phyloP scores from a whole-genome alignment of 2,888 invertebrate genomes.

The Unio delphinus region DNA sequence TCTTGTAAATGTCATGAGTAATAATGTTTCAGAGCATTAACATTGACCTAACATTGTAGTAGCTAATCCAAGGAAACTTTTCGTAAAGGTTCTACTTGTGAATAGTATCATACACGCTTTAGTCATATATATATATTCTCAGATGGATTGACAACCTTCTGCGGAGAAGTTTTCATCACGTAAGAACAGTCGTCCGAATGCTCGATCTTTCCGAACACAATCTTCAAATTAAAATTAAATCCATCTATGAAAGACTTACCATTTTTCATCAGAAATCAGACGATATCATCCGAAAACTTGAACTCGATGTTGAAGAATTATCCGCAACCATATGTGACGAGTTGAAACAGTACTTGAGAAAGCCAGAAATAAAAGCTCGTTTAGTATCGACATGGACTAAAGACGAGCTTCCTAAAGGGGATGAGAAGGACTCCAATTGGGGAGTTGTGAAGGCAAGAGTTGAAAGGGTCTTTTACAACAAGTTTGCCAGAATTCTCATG shows the following conservation, averaged over 20 bases:
- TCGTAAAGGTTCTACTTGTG: too few species aligned
- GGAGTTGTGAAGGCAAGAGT: constrained; percentile 29
- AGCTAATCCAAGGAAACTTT: too few species aligned
- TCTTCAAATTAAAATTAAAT: constrained; percentile 27
- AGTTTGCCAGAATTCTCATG: constrained; percentile 19
- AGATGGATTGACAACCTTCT: constrained; percentile 59
- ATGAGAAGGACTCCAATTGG: constrained; percentile 19
- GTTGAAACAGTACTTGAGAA: constrained; percentile 20
- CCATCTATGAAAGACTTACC: constrained; percentile 26
- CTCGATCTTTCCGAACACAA: constrained; percentile 43
- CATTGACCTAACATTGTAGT: too few species aligned
- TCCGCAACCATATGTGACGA: constrained; percentile 23
- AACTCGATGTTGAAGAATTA: constrained; percentile 22
- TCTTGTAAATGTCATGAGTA: too few species aligned
- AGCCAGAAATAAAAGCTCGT: constrained; percentile 22
- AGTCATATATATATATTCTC: constrained; percentile 1
- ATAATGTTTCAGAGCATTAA: too few species aligned
- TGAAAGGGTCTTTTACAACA: constrained; percentile 26
- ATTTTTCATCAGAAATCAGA: constrained; percentile 32
- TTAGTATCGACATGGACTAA: constrained; percentile 35
- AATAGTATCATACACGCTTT: too few species aligned
- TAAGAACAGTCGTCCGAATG: constrained; percentile 45
- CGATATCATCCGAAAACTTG: constrained; percentile 22
- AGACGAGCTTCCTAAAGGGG: constrained; percentile 31
- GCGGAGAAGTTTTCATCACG: constrained; percentile 38